Conservation (phyloP, 2,797 vertebrate species). For the Bradypus variegatus region DNA sequence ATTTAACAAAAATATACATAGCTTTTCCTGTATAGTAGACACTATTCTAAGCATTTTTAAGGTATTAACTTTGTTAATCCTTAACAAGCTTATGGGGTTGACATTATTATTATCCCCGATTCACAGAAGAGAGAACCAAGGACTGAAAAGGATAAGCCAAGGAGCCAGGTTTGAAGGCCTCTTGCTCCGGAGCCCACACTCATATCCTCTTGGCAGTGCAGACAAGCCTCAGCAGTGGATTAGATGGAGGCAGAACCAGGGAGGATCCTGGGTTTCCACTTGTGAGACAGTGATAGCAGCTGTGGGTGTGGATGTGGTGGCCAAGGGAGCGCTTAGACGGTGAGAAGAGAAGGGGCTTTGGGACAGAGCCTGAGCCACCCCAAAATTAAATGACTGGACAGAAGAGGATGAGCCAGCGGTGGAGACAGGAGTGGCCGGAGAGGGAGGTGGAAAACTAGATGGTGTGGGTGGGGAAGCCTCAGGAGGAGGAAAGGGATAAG, state of each 20-base stretch:
- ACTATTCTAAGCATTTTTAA: neutral
- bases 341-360: neutral
- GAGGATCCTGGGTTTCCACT: neutral
- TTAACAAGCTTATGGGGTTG: neutral
- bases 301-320: neutral
- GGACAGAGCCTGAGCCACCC: neutral
- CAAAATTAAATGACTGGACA: neutral
- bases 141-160: neutral
- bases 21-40: neutral
- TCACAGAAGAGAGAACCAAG: neutral
- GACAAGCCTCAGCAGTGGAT: rapidly evolving
- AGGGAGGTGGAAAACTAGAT: neutral
- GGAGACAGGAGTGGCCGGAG: neutral
- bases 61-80: neutral
- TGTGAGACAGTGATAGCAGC: neutral
- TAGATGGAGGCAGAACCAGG: neutral
- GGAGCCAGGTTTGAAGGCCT: neutral
- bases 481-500: neutral
- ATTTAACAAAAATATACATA: neutral
- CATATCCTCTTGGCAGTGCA: neutral
- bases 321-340: neutral
- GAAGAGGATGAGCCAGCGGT: neutral
- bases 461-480: neutral
- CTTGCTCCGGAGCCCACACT: neutral
- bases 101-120: neutral